Base-by-base conservation (phyloP, 2,113 vertebrate genomes). In the Hippocampus comes region DNA sequence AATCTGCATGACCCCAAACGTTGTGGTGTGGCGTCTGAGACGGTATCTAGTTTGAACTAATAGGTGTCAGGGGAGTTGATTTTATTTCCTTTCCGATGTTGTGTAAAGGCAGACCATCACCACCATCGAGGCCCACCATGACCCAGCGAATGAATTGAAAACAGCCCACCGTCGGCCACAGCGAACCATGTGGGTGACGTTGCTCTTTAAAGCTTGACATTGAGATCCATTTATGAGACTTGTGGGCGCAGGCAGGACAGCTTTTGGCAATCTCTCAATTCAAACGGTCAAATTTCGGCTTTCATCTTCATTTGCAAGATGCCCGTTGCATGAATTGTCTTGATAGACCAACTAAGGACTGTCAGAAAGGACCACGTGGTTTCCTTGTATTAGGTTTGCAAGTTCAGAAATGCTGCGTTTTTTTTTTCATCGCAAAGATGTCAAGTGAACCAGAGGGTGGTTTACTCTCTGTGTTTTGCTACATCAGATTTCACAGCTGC, bases 401-500 rank as follows among this genome's bases (percentile, higher is more conserved):
- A n/a, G 48, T 61, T 41, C 67, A 72, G 73, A 68, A 67, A 68
- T 57, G 38, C 53, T 6, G 25, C 51, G 70, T 70, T 67, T 80
- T 65, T 67, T 63, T 67, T 67, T 63, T 67, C 59, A 34, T 38
- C 20, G n/a, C 48, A 9, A 11, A 30, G 8, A 72, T 72, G 68
- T 41, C 25, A 17, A 75, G 38, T 68, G 75, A 73, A 81, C 27
- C 48, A 80, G 68, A 79, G 68, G 67, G 67, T 70, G 75, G 76
- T 70, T 76, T 76, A 75, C 82, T 81, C 80, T 72, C 60, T 81
- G 66, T 75, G 83, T 83, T 86, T 84, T 72, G 82, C 82, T 74
- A 80, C 84, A 90, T 91, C 87, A 38, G 82, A 86, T 91, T 82
- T 89, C 89, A 64, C 71, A 83, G 88, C 79, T 83, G 74, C 82